Evolutionary conservation across 2,113 vertebrate species (phyloP).

Genomic region (Scopus umbretta): DNA sequence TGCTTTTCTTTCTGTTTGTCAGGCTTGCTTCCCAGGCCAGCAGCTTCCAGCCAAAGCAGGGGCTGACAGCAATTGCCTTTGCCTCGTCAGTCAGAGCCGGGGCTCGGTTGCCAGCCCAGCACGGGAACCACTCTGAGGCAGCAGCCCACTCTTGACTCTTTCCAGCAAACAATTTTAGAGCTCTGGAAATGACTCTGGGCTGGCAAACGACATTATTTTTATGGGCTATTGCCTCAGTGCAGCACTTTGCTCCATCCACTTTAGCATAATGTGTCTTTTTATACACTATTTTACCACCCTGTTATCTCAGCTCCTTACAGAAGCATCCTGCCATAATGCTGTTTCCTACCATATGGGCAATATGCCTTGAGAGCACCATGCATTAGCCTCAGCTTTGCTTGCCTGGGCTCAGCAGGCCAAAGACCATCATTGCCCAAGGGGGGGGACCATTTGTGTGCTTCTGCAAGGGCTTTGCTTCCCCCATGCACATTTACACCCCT

Average conservation of each 20-base stretch:
- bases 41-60: neutral
- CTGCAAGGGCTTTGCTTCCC: neutral
- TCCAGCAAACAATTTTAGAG: constrained; percentile 10
- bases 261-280: constrained; percentile 13
- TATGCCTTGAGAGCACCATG: neutral
- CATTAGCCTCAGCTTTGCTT: neutral
- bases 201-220: constrained; percentile 20
- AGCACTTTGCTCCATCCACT: neutral
- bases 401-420: neutral
- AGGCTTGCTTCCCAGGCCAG: neutral
- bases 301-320: neutral
- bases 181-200: neutral
- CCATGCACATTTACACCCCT: neutral
- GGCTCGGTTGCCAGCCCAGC: neutral
- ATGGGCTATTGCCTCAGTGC: neutral
- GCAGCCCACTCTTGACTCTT: neutral
- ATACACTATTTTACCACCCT: neutral
- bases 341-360: accelerated
- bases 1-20: neutral
- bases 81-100: neutral
- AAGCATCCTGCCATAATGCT: neutral
- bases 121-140: accelerated
- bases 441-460: accelerated
- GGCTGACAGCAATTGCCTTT: neutral
- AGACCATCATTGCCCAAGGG: neutral